phyloP scores from a whole-genome alignment of 2,888 invertebrate species.

The Corythucha ciliata region DNA sequence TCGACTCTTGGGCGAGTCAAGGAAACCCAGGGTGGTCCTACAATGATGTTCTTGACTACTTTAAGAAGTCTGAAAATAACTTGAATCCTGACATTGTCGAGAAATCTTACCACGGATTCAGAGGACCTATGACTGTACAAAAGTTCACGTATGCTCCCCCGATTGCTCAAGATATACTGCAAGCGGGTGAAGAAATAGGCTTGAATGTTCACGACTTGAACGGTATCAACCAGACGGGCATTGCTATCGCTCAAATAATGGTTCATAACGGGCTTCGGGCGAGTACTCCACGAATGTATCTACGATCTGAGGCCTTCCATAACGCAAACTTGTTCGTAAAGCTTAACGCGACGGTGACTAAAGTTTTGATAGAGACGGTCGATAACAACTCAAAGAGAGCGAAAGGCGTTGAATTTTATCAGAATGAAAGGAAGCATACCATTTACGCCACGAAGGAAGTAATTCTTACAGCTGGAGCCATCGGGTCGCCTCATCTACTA shows the following conservation, averaged over 20 bases:
- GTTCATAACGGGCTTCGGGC: constrained; percentile 35
- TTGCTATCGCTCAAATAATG: constrained; percentile 36
- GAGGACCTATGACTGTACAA: constrained; percentile 42
- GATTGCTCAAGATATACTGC: constrained; percentile 40
- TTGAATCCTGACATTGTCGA: constrained; percentile 38
- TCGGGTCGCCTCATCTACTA: constrained; percentile 58
- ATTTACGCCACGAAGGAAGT: constrained; percentile 56
- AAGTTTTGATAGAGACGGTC: constrained; percentile 47
- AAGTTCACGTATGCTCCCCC: constrained; percentile 41
- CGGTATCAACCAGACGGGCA: constrained; percentile 36
- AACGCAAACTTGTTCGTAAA: constrained; percentile 40
- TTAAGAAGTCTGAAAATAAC: constrained; percentile 43
- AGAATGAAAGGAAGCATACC: constrained; percentile 45
- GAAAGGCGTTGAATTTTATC: constrained; percentile 68
- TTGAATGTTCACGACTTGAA: constrained; percentile 42
- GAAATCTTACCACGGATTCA: constrained; percentile 41
- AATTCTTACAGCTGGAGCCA: constrained; percentile 55
- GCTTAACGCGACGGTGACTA: constrained; percentile 46
- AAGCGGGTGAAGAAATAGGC: constrained; percentile 41
- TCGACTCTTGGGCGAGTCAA: constrained; percentile 54
- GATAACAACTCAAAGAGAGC: constrained; percentile 50
- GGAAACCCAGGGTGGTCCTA: constrained; percentile 50
- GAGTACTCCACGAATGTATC: constrained; percentile 49
- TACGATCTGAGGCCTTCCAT: constrained; percentile 39
- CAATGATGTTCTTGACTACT: constrained; percentile 41